Conservation (phyloP, 2,113 vertebrate genomes). For the Sclerurus mexicanus region DNA sequence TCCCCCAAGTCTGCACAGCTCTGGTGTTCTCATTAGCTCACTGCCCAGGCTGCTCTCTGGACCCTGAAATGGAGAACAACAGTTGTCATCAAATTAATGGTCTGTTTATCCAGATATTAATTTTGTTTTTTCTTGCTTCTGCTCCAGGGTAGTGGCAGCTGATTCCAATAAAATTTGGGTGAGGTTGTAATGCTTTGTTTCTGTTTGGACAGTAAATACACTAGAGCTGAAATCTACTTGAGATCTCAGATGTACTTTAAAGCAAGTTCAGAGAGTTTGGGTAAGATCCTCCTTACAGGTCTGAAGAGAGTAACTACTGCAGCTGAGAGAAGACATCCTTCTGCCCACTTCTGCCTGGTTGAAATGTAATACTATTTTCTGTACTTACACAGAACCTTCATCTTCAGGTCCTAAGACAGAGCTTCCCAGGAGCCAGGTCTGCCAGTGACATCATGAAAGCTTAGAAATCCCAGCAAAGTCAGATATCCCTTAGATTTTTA, state of each 20-base stretch:
- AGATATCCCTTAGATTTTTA: background rate
- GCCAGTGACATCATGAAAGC: background rate
- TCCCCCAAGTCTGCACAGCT: constrained; percentile 5
- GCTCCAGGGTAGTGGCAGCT: background rate
- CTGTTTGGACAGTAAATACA: background rate
- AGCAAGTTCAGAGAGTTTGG: background rate
- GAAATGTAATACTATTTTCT: background rate
- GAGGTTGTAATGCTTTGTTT: background rate
- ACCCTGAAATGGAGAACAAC: constrained; percentile 8
- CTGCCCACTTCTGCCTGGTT: background rate
- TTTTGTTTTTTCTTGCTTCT: background rate
- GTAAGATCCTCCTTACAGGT: background rate
- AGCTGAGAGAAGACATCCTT: background rate
- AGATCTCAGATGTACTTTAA: background rate
- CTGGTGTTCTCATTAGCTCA: constrained; percentile 65
- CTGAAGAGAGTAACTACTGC: background rate
- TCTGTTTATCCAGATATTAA: constrained; percentile 13
- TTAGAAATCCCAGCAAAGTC: background rate
- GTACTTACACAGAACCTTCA: background rate
- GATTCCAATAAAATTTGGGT: background rate
- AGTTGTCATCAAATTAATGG: constrained; percentile 12
- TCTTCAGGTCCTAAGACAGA: background rate
- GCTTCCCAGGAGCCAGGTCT: background rate
- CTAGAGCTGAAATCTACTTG: background rate
- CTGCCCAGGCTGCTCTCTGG: background rate